Base-by-base conservation (phyloP, 1,140 invertebrate genomes). In the Drosophila teissieri region DNA sequence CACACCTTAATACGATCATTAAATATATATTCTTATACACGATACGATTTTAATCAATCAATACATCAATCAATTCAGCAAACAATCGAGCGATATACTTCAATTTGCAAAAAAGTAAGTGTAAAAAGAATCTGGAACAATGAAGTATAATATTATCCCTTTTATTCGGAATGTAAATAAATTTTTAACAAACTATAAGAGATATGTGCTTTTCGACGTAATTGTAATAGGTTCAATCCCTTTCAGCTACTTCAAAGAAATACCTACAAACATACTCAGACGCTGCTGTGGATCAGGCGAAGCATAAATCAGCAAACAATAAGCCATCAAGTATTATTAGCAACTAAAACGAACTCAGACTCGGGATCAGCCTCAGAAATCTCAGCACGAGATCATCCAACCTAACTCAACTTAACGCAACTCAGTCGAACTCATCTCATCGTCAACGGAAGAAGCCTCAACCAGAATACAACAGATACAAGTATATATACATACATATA, bases 281-380 rank as follows among this genome's bases (percentile, higher is more conserved):
- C 63, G 77, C 81, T 85, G 81, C 77, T 85, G 81, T 58, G 60
- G 56, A 70, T 62, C 36, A 31, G 37, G 42, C 34, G 36, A 19
- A 44, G 31, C 36, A 73, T 31, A 73, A 40, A 55, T 49, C 40
- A 52, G 31, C 31, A 72, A 69, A 72, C 52, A 73, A 40, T 57
- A 76, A 77, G 45, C 62, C 73, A 79, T 80, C 57, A 85, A 85
- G 81, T 85, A 85, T 85, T 85, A 85, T 80, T 85, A 85, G 81
- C 57, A 52, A 70, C 64, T 85, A 80, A 62, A 36, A 34, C 55
- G 27, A 70, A 69, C 67, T 70, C 49, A 55, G 39, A 55, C 65
- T 65, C 11, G 45, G 39, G 51, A 55, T 55, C 53, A 56, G 52
- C 52, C 61, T 64, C 61, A 55, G 60, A 31, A 42, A 37, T 55